phyloP scores from a whole-genome alignment of 1,140 invertebrate genomes.

The Procambarus clarkii region DNA sequence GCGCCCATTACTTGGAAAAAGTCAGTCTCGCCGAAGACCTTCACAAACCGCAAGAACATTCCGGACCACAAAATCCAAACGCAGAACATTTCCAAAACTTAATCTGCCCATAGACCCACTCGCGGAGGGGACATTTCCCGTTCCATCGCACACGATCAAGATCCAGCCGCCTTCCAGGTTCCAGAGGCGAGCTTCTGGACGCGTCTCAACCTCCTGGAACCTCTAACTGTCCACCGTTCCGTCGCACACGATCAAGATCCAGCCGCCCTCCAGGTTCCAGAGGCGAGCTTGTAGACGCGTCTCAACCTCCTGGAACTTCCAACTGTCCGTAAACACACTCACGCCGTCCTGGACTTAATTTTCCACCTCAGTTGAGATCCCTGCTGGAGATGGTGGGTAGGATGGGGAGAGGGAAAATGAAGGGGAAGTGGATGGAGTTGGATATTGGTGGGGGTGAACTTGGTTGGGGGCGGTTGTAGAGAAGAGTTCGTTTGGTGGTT shows the following conservation, averaged over 20 bases:
- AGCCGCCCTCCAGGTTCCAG: conserved; percentile 31
- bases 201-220: background rate
- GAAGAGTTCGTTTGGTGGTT: background rate
- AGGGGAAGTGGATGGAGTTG: background rate
- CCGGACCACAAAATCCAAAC: background rate
- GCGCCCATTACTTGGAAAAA: too few species aligned
- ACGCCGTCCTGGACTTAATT: conserved; percentile 67
- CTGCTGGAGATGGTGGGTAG: conserved; percentile 35
- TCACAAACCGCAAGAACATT: background rate
- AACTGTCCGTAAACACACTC: conserved; percentile 63
- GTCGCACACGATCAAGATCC: conserved; percentile 11
- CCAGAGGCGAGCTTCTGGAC: conserved; percentile 11
- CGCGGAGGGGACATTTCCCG: conserved; percentile 17
- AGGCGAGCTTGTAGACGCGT: background rate
- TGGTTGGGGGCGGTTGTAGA: background rate
- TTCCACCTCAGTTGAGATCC: conserved; percentile 66
- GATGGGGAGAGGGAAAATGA: background rate
- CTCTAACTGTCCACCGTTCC: conserved; percentile 20
- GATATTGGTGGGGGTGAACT: too few species aligned
- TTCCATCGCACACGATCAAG: conserved; percentile 37
- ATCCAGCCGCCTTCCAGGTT: conserved; percentile 35
- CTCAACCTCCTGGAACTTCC: conserved; percentile 7
- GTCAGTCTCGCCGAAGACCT: too few species aligned
- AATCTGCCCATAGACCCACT: conserved; percentile 10
- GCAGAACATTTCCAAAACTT: conserved; percentile 5